Conservation (phyloP, 2,797 vertebrate species). For the Leuciscus waleckii region DNA sequence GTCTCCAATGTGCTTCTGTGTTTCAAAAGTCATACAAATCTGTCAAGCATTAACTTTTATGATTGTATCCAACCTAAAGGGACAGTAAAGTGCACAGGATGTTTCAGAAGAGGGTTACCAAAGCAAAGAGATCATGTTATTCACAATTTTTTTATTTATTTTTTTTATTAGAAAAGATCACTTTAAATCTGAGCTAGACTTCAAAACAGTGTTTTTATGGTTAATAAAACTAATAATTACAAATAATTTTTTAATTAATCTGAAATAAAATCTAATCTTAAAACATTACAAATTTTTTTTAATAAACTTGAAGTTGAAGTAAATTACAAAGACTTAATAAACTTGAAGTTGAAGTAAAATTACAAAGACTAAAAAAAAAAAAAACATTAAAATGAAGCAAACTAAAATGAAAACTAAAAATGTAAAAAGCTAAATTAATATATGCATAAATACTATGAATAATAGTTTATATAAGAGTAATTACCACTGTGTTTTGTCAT, state of each 20-base stretch:
- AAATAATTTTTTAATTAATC: not conserved
- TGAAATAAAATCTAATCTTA: not conserved
- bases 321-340: not conserved
- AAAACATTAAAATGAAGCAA: not conserved
- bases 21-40: constrained; percentile 25
- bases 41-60: constrained; percentile 25
- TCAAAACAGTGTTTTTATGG: not conserved
- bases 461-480: not conserved
- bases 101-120: not conserved
- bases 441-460: not conserved
- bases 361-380: not conserved
- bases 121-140: not conserved
- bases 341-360: not conserved
- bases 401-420: not conserved
- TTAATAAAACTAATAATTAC: not conserved
- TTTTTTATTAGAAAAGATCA: not conserved
- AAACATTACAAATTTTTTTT: not conserved
- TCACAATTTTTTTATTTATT: not conserved
- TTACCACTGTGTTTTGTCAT: not conserved
- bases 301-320: too few relatives aligned
- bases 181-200: not conserved
- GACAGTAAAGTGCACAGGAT: not conserved
- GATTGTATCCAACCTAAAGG: not conserved
- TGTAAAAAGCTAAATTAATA: not conserved
- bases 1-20: constrained; percentile 2